Conservation (phyloP, 2,888 invertebrate species). For the Drosophila mercatorum region DNA sequence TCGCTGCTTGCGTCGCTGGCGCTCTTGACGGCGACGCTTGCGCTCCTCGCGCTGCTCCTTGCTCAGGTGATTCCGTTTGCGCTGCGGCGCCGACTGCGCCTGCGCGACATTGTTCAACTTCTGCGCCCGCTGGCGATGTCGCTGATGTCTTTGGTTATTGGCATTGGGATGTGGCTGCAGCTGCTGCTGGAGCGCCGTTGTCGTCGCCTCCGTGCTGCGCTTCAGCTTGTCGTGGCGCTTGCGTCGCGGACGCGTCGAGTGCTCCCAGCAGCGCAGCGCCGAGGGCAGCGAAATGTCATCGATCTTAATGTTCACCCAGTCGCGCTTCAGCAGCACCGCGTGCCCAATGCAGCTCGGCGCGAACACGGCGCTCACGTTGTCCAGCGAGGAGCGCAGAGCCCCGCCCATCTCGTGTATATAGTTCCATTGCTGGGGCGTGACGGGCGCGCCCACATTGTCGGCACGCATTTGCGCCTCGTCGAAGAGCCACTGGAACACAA, state of each 20-base stretch:
- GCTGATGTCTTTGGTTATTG: slow-evolving; percentile 71
- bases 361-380: slow-evolving; percentile 94
- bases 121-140: slow-evolving; percentile 66
- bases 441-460: slow-evolving; percentile 95
- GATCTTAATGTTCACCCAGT: slow-evolving; percentile 94
- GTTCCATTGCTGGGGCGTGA: slow-evolving; percentile 96
- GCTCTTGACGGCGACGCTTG: slow-evolving; percentile 70
- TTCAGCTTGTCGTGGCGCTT: slow-evolving; percentile 77
- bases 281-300: slow-evolving; percentile 93
- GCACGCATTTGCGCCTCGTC: slow-evolving; percentile 97
- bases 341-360: slow-evolving; percentile 97
- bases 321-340: slow-evolving; percentile 93
- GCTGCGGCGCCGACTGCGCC: slow-evolving; percentile 47
- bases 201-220: slow-evolving; percentile 80
- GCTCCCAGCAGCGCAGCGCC: slow-evolving; percentile 95
- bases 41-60: slow-evolving; percentile 80
- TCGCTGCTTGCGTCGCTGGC: slow-evolving; percentile 73
- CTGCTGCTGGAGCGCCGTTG: slow-evolving; percentile 33
- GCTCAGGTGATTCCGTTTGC: slow-evolving; percentile 68
- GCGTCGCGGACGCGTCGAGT: slow-evolving; percentile 84
- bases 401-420: slow-evolving; percentile 96
- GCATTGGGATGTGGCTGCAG: slow-evolving; percentile 58
- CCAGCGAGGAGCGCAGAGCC: slow-evolving; percentile 91
- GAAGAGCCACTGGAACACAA: slow-evolving; percentile 97
- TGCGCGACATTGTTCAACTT: slow-evolving; percentile 63